phyloP scores from a whole-genome alignment of 2,888 invertebrate genomes.

The Schrankia costaestrigalis region DNA sequence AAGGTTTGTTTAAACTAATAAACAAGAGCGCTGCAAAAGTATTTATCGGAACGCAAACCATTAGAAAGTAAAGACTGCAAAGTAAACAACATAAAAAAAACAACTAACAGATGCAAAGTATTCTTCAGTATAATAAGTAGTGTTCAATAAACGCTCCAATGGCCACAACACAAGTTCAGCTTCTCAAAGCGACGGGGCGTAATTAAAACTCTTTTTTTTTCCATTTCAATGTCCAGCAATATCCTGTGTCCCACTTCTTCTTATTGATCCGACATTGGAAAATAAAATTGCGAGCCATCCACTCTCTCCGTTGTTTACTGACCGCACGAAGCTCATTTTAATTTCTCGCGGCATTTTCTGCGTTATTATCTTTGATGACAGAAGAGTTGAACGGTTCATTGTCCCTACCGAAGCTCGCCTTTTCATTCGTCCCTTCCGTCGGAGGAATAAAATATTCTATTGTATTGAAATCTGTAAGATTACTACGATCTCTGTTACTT shows the following conservation, averaged over 20 bases:
- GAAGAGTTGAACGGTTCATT: slow-evolving; percentile 45
- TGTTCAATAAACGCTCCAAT: slow-evolving; percentile 18
- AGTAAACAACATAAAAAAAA: neutral
- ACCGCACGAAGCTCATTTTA: slow-evolving; percentile 58
- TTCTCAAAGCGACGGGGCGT: slow-evolving; percentile 45
- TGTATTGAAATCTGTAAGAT: slow-evolving; percentile 34
- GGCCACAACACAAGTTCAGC: slow-evolving; percentile 26
- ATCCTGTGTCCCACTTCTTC: slow-evolving; percentile 58
- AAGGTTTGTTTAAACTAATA: no score
- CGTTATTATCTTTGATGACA: slow-evolving; percentile 54
- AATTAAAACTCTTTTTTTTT: slow-evolving; percentile 59
- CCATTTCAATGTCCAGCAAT: slow-evolving; percentile 56
- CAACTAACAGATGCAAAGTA: slow-evolving; percentile 4
- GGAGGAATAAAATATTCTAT: slow-evolving; percentile 31
- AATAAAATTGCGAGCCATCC: slow-evolving; percentile 43
- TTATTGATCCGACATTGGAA: slow-evolving; percentile 62
- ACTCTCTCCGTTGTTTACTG: slow-evolving; percentile 52
- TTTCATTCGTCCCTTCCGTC: slow-evolving; percentile 24
- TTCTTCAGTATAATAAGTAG: slow-evolving; percentile 7
- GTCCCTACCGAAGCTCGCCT: slow-evolving; percentile 37
- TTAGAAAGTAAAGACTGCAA: no score
- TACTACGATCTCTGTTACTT: slow-evolving; percentile 22
- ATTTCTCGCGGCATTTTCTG: slow-evolving; percentile 55
- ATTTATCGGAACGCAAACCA: no score
- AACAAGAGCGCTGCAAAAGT: no score